These are phyloP conservation scores for Clanis bilineata DNA, from an alignment of 2,888 invertebrate genomes.

Conservation along the genomic window DNA sequence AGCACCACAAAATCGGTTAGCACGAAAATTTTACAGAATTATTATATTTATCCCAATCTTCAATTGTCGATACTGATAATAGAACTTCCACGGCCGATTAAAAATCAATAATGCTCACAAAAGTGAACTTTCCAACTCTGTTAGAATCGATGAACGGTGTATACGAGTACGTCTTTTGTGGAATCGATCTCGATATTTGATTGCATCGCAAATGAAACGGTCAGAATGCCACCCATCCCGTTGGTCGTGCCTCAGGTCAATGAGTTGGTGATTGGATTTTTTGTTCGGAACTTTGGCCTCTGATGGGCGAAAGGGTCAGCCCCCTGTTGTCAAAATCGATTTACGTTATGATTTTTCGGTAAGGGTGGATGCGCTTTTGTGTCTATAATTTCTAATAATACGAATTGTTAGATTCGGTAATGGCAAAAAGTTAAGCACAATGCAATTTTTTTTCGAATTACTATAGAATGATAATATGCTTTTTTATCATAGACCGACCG, in stretches of 20 bases:
- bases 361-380: not conserved
- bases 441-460: not conserved
- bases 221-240: constrained; percentile 23
- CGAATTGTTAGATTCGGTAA: not conserved
- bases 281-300: constrained; percentile 7
- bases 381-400: not conserved
- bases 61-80: constrained; percentile 20
- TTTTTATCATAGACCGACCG: too few relatives aligned
- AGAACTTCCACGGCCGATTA: constrained; percentile 64
- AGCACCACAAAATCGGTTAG: not conserved
- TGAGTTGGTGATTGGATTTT: constrained; percentile 19
- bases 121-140: constrained; percentile 72
- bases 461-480: too few relatives aligned
- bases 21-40: not conserved
- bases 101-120: constrained; percentile 75
- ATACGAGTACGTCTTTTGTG: constrained; percentile 73
- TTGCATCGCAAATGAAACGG: constrained; percentile 61
- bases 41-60: not conserved
- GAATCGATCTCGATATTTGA: constrained; percentile 70
- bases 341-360: not conserved
- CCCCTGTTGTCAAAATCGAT: constrained; percentile 11
- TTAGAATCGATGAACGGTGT: constrained; percentile 74
- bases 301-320: not conserved
- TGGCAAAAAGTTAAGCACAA: not conserved
- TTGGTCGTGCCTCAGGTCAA: constrained; percentile 9